Base-by-base conservation (phyloP, 2,113 vertebrate species). In the Prunella fulvescens region DNA sequence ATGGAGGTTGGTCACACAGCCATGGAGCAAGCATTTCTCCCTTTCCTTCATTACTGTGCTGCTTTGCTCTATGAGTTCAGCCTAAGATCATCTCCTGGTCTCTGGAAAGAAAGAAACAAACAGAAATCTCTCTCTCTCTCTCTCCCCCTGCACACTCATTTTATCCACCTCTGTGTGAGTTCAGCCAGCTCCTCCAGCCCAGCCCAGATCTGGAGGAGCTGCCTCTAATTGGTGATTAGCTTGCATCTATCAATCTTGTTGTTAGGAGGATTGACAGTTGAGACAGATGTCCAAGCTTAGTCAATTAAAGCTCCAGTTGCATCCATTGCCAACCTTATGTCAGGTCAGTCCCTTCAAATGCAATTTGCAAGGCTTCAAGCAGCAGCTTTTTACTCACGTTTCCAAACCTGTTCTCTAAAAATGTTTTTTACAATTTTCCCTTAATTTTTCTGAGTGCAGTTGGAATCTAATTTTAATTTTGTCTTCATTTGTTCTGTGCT, bases 261-360 rank as follows among this genome's bases (percentile, higher is more conserved):
- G 72, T 89, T 85, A 93, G 91, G n/a, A 94, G 91, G 83, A 95
- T 81, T 96, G 96, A 19, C 95, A 94, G 80, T 13, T 33, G 65
- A 85, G 95, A 76, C 93, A 94, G 95, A 97, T 96, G 96, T 96
- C 96, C 83, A 2, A 51, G 83, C 78, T 96, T 87, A 94, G 96
- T 91, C 92, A 91, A 92, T 96, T 97, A 96, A 79, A 86, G 80
- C 60, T 76, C 87, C 77, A 86, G 92, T 97, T 77, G 77, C 86
- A 79, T 92, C 92, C 66, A 44, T 39, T 93, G 95, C 94, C 93
- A 96, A 23, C 88, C 92, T 94, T 88, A 81, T 93, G 95, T 94
- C 95, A 85, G 91, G 86, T 95, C 93, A 94, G 78, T 66, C 42
- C 42, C 33, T 89, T 96, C 92, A 96, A 93, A 58, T 56, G 45